A percentile compares a stretch with the other conserved stretches of the same genome.
Conservation (phyloP, 2,888 invertebrate species). For the Drosophila pegasa region DNA sequence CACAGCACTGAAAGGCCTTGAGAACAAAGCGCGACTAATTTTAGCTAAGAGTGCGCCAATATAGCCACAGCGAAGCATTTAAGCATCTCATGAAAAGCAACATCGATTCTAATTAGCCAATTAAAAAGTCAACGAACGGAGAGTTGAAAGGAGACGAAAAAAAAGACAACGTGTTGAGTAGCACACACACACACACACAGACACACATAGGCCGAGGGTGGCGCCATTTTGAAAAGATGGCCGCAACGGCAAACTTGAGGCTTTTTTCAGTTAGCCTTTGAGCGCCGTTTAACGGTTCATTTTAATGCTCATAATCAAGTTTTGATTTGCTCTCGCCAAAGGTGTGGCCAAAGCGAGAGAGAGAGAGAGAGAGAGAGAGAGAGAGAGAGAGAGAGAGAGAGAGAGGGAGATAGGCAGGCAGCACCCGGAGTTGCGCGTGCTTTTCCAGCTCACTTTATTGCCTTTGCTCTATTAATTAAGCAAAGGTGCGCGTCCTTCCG, state of each 20-base stretch:
- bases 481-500: constrained; percentile 51
- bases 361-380: background rate
- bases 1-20: constrained; percentile 35
- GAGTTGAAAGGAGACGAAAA: constrained; percentile 1
- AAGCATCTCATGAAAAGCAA: background rate
- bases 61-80: background rate
- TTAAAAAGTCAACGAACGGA: constrained; percentile 64
- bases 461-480: constrained; percentile 56
- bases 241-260: constrained; percentile 30
- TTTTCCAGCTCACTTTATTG: constrained; percentile 29
- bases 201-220: background rate
- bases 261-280: constrained; percentile 48
- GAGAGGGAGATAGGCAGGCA: too few relatives aligned
- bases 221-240: constrained; percentile 23
- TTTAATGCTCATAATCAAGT: constrained; percentile 40
- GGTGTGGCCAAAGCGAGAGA: background rate
- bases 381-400: background rate
- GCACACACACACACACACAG: constrained; percentile 13
- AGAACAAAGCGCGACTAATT: constrained; percentile 34
- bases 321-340: constrained; percentile 1
- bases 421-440: background rate
- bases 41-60: constrained; percentile 25
- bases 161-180: constrained; percentile 27
- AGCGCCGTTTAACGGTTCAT: constrained; percentile 17
- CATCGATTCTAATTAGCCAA: constrained; percentile 26